A percentile compares a stretch with the other conserved stretches of the same genome.
Conservation (phyloP, 2,113 vertebrate species). For the Etia nguti region DNA sequence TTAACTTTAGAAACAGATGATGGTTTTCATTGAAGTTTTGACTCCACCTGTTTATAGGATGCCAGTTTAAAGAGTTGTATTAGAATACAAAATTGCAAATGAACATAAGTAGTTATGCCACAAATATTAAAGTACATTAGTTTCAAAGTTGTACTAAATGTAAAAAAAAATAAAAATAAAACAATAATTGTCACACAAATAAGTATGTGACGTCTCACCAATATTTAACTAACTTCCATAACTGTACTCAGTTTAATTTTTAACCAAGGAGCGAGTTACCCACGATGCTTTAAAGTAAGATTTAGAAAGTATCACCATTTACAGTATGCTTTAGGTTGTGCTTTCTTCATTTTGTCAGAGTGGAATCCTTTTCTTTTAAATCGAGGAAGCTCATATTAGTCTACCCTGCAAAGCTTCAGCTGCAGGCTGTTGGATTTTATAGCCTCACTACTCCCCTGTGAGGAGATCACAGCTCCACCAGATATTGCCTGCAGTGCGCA, state of each 20-base stretch:
- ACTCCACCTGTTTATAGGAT: not conserved
- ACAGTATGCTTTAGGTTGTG: not conserved
- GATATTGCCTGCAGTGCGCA: conserved; percentile 33
- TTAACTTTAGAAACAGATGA: not conserved
- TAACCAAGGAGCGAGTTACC: not conserved
- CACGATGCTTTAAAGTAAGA: not conserved
- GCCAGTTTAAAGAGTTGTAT: not conserved
- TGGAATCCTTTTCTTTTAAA: conserved; percentile 13
- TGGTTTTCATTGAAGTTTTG: not conserved
- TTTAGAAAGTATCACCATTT: not conserved
- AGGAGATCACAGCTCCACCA: conserved; percentile 30
- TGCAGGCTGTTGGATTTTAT: conserved; percentile 33
- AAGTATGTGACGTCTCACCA: not conserved
- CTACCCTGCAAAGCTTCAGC: conserved; percentile 10
- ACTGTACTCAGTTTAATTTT: not conserved
- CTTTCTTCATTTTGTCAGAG: conserved; percentile 1
- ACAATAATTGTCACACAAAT: not conserved
- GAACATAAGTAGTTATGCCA: not conserved
- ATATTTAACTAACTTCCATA: not conserved
- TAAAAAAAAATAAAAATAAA: not conserved
- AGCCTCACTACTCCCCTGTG: conserved; percentile 26
- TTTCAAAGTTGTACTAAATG: not conserved
- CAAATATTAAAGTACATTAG: not conserved
- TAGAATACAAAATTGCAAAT: not conserved
- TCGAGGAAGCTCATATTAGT: not conserved